Evolutionary conservation across 2,888 invertebrate species (phyloP).

Genomic region (Phania funesta): DNA sequence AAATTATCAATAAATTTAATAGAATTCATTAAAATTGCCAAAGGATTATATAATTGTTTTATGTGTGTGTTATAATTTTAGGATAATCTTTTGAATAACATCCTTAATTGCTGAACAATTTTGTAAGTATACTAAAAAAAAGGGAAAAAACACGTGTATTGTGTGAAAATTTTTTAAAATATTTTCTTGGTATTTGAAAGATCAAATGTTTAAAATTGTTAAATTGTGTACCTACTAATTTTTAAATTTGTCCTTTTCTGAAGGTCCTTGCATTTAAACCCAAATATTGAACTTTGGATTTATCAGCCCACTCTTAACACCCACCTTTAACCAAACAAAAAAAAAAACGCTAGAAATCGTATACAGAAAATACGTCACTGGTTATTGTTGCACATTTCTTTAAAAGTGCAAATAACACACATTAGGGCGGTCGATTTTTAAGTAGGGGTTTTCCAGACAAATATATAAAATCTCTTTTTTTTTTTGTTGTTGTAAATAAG

Average conservation of each 20-base stretch:
- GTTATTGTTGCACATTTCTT: conserved; percentile 3
- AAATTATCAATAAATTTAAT: neutral
- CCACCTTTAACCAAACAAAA: conserved; percentile 41
- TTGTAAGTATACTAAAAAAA: conserved; percentile 50
- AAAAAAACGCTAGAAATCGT: neutral
- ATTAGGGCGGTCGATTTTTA: conserved; percentile 36
- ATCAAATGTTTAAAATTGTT: neutral
- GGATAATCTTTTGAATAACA: neutral
- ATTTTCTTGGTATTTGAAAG: neutral
- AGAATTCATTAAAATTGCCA: neutral
- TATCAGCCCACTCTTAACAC: conserved; percentile 38
- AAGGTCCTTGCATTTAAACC: conserved; percentile 57
- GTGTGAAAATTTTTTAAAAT: neutral
- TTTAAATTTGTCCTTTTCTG: conserved; percentile 52
- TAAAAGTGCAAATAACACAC: neutral
- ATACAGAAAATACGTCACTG: conserved; percentile 55
- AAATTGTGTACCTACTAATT: neutral
- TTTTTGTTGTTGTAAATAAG: too few relatives aligned
- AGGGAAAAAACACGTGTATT: conserved; percentile 37
- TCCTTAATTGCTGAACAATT: neutral
- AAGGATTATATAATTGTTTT: conserved; percentile 51
- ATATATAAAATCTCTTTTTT: too few relatives aligned
- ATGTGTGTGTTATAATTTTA: neutral
- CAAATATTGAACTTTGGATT: conserved; percentile 13
- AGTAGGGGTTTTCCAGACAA: too few relatives aligned